Evolutionary conservation across 2,113 vertebrate genomes (phyloP).

Genomic region (Takifugu bimaculatus): DNA sequence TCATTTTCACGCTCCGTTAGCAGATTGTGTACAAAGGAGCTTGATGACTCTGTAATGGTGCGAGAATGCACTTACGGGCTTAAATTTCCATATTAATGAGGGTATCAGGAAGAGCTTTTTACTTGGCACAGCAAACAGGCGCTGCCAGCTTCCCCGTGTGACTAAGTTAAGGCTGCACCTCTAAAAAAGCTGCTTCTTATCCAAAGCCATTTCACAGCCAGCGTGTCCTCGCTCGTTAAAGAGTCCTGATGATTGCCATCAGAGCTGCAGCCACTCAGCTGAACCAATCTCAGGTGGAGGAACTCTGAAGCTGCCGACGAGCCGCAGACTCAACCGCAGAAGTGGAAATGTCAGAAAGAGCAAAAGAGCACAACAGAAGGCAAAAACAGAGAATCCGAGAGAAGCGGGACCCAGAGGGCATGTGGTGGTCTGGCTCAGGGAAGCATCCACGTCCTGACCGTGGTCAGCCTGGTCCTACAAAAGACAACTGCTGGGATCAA

Average conservation of each 20-base stretch:
- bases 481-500: too few species aligned
- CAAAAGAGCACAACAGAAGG: too few species aligned
- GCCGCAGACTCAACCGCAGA: too few species aligned
- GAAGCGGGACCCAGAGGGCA: too few species aligned
- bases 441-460: too few species aligned
- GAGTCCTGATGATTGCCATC: too few species aligned
- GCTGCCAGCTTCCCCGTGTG: slow-evolving; percentile 22
- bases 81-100: slow-evolving; percentile 77
- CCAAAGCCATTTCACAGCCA: slow-evolving; percentile 45
- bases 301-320: too few species aligned
- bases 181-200: slow-evolving; percentile 51
- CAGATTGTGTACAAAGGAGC: slow-evolving; percentile 69
- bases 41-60: slow-evolving; percentile 75
- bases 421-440: too few species aligned
- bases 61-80: slow-evolving; percentile 63
- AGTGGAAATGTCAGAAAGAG: too few species aligned
- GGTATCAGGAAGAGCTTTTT: slow-evolving; percentile 51
- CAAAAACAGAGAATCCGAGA: too few species aligned
- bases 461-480: too few species aligned
- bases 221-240: slow-evolving; percentile 8
- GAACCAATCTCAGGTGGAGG: slow-evolving; percentile 53
- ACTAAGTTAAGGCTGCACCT: slow-evolving; percentile 38
- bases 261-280: not conserved
- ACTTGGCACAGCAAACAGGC: slow-evolving; percentile 38
- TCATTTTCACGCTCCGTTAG: slow-evolving; percentile 74